Percentiles rank a stretch among this genome's conserved stretches.
phyloP scores from a whole-genome alignment of 1,140 invertebrate genomes.

The Drosophila fuyamai region DNA sequence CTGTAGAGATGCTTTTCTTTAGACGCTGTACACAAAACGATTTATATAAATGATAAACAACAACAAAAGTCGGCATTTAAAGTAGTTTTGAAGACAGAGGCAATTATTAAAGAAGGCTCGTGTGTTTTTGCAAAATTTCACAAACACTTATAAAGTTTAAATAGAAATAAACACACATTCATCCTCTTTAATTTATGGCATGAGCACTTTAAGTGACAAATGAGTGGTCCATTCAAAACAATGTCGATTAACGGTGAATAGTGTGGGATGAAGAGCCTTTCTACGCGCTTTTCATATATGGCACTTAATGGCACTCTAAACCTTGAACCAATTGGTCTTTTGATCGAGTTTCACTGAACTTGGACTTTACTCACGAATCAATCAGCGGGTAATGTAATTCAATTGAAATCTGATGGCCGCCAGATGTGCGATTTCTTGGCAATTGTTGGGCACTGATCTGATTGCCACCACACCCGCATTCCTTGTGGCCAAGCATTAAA shows the following conservation, averaged over 20 bases:
- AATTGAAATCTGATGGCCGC: constrained; percentile 25
- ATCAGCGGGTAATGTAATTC: constrained; percentile 28
- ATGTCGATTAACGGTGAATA: constrained; percentile 13
- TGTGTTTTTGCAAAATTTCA: constrained; percentile 14
- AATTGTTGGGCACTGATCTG: constrained; percentile 10
- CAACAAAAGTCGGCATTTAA: constrained; percentile 4
- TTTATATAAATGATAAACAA: constrained; percentile 50
- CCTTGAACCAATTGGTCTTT: constrained; percentile 28
- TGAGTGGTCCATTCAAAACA: constrained; percentile 15
- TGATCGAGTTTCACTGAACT: constrained; percentile 20
- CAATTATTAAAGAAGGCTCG: constrained; percentile 29
- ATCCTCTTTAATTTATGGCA: constrained; percentile 35
- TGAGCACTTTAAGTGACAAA: constrained; percentile 31
- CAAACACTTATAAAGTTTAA: constrained; percentile 20
- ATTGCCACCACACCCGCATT: constrained; percentile 36
- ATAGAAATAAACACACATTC: constrained; percentile 18
- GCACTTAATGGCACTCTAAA: constrained; percentile 6
- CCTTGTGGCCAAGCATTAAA: constrained; percentile 29
- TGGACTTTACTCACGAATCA: constrained; percentile 27
- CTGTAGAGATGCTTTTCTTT: constrained; percentile 38
- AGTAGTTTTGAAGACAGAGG: constrained; percentile 22
- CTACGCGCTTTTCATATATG: constrained; percentile 6
- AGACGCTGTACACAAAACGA: constrained; percentile 33
- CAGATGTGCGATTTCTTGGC: constrained; percentile 30
- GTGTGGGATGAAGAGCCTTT: constrained; percentile 12